phyloP scores from a whole-genome alignment of 2,888 invertebrate species.

The Platypus cylindrus region DNA sequence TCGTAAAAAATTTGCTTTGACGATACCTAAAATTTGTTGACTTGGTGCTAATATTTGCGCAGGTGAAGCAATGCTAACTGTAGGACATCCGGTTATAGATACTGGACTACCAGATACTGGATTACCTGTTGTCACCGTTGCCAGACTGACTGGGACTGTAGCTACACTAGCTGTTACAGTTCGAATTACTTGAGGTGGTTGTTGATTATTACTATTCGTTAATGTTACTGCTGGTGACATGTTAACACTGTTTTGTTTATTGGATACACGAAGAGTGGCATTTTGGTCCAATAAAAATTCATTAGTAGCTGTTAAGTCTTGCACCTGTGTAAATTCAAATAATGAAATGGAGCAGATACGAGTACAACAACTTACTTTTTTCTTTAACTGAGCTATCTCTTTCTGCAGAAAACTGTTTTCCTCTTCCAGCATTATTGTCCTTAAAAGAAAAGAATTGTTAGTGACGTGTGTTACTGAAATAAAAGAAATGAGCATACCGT shows the following conservation, averaged over 20 bases:
- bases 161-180: constrained; percentile 47
- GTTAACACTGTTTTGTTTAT: constrained; percentile 43
- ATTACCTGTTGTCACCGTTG: constrained; percentile 42
- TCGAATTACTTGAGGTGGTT: constrained; percentile 34
- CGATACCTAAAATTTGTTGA: constrained; percentile 33
- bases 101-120: constrained; percentile 39
- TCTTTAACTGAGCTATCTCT: constrained; percentile 56
- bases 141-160: constrained; percentile 47
- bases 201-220: constrained; percentile 38
- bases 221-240: constrained; percentile 49
- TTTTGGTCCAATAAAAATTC: constrained; percentile 69
- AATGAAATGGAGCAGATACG: not conserved
- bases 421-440: constrained; percentile 46
- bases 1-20: not conserved
- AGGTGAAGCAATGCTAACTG: constrained; percentile 46
- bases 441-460: constrained; percentile 16
- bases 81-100: constrained; percentile 42
- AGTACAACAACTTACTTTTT: constrained; percentile 38
- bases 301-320: constrained; percentile 61
- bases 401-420: constrained; percentile 54
- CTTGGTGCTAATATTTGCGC: constrained; percentile 37
- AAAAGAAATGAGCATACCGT: constrained; percentile 17
- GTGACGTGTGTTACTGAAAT: not conserved
- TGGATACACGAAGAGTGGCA: constrained; percentile 52
- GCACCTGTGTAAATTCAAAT: constrained; percentile 35